These are phyloP conservation scores for Caerostris extrusa DNA, from an alignment of 1,140 invertebrate species.

Conservation along the genomic window DNA sequence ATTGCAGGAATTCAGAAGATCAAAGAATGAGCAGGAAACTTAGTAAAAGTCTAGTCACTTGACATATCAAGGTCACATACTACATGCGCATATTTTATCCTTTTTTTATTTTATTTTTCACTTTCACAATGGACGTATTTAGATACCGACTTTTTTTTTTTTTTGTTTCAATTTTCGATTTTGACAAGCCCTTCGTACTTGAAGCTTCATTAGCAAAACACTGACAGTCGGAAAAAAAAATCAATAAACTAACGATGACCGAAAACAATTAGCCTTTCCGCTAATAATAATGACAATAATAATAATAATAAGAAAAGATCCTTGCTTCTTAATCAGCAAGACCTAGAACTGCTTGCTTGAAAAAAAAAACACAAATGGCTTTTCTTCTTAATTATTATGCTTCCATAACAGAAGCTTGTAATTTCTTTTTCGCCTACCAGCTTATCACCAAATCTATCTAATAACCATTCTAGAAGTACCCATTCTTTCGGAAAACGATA, in stretches of 20 bases:
- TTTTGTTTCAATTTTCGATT: background rate
- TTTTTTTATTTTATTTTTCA: background rate
- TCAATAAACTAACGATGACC: background rate
- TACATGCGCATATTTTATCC: constrained; percentile 24
- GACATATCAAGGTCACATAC: constrained; percentile 5
- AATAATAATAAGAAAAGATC: background rate
- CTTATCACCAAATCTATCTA: background rate
- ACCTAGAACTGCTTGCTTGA: background rate
- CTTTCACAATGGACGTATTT: background rate
- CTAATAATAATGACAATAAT: background rate
- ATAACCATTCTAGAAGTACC: constrained; percentile 16
- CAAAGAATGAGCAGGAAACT: constrained; percentile 7
- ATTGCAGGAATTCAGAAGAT: background rate
- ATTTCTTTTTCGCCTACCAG: constrained; percentile 48
- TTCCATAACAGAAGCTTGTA: constrained; percentile 35
- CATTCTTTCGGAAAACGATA: constrained; percentile 21
- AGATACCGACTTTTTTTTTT: background rate
- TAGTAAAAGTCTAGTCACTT: background rate
- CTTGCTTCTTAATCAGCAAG: background rate
- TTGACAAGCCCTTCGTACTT: background rate
- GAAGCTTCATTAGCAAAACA: background rate
- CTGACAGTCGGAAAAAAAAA: background rate
- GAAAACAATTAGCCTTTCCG: constrained; percentile 4
- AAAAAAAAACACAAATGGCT: constrained; percentile 1
- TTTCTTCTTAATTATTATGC: constrained; percentile 22